Evolutionary conservation across 2,888 invertebrate genomes (phyloP).

Genomic region (Pardosa pseudoannulata): DNA sequence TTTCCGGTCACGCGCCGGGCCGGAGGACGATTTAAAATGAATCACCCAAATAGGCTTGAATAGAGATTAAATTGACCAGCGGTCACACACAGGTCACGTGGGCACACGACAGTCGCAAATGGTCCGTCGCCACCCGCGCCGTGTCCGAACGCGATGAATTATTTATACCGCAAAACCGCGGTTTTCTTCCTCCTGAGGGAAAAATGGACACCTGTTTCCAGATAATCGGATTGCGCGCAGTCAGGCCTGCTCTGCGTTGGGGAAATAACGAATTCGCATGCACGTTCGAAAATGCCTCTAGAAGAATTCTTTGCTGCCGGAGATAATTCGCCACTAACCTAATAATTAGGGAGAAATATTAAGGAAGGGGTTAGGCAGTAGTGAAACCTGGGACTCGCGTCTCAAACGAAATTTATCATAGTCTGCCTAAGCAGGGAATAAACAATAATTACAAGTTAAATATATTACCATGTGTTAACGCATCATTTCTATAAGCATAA

Average conservation of each 20-base stretch:
- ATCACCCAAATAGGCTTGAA: background rate
- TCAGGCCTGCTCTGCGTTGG: background rate
- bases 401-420: too few relatives aligned
- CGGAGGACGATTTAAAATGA: background rate
- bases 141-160: background rate
- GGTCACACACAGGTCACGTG: conserved; percentile 2
- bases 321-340: too few relatives aligned
- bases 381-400: too few relatives aligned
- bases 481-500: too few relatives aligned
- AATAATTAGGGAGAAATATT: too few relatives aligned
- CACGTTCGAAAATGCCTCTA: too few relatives aligned
- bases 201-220: background rate
- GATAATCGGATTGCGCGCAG: background rate
- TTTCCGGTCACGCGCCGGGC: background rate
- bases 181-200: background rate
- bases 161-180: background rate
- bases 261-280: too few relatives aligned
- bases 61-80: background rate
- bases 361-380: too few relatives aligned
- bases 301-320: too few relatives aligned
- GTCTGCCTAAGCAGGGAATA: too few relatives aligned
- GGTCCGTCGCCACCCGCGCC: background rate
- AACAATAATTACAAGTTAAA: too few relatives aligned
- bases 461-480: too few relatives aligned
- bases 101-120: conserved; percentile 1